phyloP scores from a whole-genome alignment of 2,888 invertebrate species.

The Sussaba pulchella region DNA sequence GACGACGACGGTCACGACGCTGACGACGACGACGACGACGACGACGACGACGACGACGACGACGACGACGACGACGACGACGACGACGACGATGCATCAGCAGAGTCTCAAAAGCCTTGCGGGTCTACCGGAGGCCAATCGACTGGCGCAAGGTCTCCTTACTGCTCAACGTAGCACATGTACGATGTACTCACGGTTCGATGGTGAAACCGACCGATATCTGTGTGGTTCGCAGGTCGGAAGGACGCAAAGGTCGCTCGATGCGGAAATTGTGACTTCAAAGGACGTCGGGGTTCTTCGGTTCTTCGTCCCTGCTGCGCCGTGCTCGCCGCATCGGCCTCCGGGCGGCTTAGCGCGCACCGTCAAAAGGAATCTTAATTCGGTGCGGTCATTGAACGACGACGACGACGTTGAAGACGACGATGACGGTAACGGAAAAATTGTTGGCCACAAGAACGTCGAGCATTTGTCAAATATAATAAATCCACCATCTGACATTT shows the following conservation, averaged over 20 bases:
- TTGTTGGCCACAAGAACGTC: conserved; percentile 1
- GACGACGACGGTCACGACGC: neutral
- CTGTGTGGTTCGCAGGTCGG: neutral
- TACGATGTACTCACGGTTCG: neutral
- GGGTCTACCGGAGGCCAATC: conserved; percentile 34
- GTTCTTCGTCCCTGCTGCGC: conserved; percentile 16
- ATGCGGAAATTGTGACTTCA: conserved; percentile 69
- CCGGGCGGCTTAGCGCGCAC: conserved; percentile 44
- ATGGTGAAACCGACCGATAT: neutral
- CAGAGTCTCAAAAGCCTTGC: conserved; percentile 13
- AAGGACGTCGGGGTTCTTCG: conserved; percentile 41
- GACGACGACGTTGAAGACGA: conserved; percentile 1
- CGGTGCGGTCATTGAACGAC: conserved; percentile 34
- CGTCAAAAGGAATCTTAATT: conserved; percentile 70
- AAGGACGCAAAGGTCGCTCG: conserved; percentile 44
- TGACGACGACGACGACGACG: neutral
- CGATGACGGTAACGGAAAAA: neutral
- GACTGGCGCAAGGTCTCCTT: conserved; percentile 14
- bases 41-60: neutral
- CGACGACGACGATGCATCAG: neutral
- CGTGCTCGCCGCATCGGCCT: conserved; percentile 22
- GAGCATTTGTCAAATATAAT: conserved; percentile 18
- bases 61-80: neutral
- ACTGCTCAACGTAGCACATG: conserved; percentile 1
- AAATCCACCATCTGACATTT: neutral